These are phyloP conservation scores for Rhorus exstirpatorius DNA, from an alignment of 2,888 invertebrate genomes.

Conservation along the genomic window DNA sequence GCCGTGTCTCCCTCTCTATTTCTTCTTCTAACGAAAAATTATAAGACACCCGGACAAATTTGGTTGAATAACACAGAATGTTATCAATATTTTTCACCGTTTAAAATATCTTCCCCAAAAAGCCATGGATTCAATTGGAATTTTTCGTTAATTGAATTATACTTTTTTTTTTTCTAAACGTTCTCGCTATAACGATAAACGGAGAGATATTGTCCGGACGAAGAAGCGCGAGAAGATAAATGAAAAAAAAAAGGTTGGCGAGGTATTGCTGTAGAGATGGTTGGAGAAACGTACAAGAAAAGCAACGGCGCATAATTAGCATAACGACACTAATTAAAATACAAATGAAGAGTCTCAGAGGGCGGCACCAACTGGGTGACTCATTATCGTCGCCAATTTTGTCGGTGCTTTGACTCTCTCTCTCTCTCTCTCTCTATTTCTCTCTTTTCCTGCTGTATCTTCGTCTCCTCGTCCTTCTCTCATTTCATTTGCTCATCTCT, in stretches of 20 bases:
- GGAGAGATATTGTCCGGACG: not conserved
- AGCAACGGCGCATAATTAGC: constrained; percentile 85
- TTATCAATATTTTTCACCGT: too few species aligned
- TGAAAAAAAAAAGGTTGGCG: constrained; percentile 76
- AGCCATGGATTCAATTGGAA: not conserved
- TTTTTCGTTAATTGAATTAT: constrained; percentile 9
- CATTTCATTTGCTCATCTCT: constrained; percentile 72
- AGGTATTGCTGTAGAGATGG: constrained; percentile 12
- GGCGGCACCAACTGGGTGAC: constrained; percentile 83
- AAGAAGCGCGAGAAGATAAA: constrained; percentile 22
- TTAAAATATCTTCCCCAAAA: too few species aligned
- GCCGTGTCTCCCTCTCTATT: too few species aligned
- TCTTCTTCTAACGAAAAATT: too few species aligned
- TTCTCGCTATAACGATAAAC: constrained; percentile 1
- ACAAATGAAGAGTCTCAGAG: constrained; percentile 91
- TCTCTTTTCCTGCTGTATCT: constrained; percentile 63
- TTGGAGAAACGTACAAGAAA: constrained; percentile 77
- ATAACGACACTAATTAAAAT: constrained; percentile 92
- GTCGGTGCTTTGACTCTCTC: constrained; percentile 72
- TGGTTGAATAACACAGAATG: too few species aligned
- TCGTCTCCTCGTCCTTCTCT: constrained; percentile 69
- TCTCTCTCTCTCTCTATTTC: constrained; percentile 68
- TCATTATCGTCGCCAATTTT: constrained; percentile 83
- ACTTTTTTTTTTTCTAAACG: not conserved
- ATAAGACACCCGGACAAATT: too few species aligned